Base-by-base conservation (phyloP, 2,888 invertebrate genomes). In the Entomobrya proxima region DNA sequence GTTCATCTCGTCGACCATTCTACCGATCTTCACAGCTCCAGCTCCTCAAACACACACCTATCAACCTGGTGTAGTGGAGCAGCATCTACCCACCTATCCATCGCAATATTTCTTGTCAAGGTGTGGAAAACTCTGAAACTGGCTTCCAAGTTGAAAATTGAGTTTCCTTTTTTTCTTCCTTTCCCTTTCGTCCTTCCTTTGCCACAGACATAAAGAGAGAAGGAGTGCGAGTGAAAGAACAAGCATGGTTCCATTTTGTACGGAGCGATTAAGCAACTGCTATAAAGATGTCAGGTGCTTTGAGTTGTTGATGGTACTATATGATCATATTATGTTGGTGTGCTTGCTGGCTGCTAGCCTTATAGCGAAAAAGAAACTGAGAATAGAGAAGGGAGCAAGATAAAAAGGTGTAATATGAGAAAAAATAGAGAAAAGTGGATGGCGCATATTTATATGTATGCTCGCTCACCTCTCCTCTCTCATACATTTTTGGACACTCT, bases 261-360 rank as follows among this genome's bases (percentile, higher is more conserved):
- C 44, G 78, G 77, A 78, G 85, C 85, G 85, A 85, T 85, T 85
- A 85, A 85, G 79, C 78, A 79, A 85, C 35, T 75, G 85, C 85
- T 85, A 85, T 85, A 85, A 85, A 85, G 85, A 85, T 85, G 85
- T 85, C 85, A 85, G 85, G 74, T 79, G 85, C 74, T 78, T 40
- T 85, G 85, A 85, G 85, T 85, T 85, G 85, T 85, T 85, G 85
- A 85, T 79, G 79, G 55, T 85, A 72, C 78, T 69, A 77, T 72
- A 72, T 72, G 72, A 72, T 74, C 55, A 77, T 72, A 72, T 72
- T 47, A 72, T 69, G 44, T 44, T 18, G 44, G 44, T 44, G 44
- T 13, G 9, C 24, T 11, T 13, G 40, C 44, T 18, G 27, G 18
- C 13, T 24, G 52, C 15, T 13, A 11, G 5, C 1, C 9, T 61